phyloP scores from a whole-genome alignment of 2,888 invertebrate genomes.

The Quadroppia sp. region DNA sequence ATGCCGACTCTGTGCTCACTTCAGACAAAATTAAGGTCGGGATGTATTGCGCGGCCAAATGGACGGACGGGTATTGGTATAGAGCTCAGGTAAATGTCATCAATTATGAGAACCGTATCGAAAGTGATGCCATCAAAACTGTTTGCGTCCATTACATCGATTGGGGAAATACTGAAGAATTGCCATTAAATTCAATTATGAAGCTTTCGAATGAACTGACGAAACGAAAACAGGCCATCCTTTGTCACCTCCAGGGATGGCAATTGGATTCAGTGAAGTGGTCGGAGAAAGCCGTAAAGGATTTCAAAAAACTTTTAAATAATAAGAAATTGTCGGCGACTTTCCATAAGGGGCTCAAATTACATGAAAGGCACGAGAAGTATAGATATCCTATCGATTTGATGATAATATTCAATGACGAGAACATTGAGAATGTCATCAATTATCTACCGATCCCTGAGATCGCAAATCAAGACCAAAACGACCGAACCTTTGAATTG shows the following conservation, averaged over 20 bases:
- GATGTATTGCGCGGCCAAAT: conserved; percentile 9
- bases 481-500: neutral
- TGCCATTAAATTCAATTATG: conserved; percentile 6
- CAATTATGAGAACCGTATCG: neutral
- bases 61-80: conserved; percentile 5
- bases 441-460: neutral
- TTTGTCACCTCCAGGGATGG: neutral
- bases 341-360: neutral
- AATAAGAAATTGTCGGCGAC: neutral
- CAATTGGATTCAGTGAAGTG: neutral
- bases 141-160: neutral
- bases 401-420: neutral
- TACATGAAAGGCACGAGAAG: neutral
- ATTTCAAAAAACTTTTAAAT: neutral
- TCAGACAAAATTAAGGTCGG: neutral
- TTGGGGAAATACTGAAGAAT: conserved; percentile 23
- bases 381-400: conserved; percentile 2
- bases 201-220: neutral
- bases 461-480: neutral
- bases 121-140: neutral
- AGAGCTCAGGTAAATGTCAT: conserved; percentile 4
- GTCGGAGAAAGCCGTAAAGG: neutral
- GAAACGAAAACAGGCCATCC: neutral
- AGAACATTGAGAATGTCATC: neutral
- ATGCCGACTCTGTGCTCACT: neutral